Conservation (phyloP, 2,113 vertebrate species). For the Cariama cristata region DNA sequence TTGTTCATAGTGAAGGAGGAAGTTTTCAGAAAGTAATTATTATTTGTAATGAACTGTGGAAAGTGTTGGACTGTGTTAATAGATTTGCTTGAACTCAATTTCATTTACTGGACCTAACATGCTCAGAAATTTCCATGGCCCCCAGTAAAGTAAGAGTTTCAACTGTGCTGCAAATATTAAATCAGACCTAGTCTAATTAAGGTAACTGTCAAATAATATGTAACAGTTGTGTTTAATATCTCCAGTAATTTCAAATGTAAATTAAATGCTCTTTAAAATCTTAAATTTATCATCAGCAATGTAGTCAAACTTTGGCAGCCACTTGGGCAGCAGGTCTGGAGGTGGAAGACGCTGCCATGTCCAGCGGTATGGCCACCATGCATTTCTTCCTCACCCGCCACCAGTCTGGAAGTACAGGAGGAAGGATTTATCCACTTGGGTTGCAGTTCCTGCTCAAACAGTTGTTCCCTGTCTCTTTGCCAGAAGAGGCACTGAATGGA, state of each 20-base stretch:
- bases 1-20: neutral
- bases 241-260: neutral
- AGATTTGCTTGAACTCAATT: conserved; percentile 49
- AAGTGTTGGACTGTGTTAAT: conserved; percentile 2
- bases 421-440: neutral
- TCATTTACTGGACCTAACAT: neutral
- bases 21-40: conserved; percentile 29
- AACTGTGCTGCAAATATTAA: neutral
- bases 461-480: neutral
- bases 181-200: neutral
- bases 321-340: neutral
- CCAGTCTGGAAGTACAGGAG: neutral
- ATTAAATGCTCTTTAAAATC: neutral
- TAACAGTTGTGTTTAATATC: conserved; percentile 3
- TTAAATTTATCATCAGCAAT: neutral
- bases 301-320: neutral
- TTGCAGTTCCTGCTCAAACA: neutral
- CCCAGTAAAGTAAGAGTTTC: neutral
- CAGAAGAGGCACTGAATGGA: neutral
- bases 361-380: neutral
- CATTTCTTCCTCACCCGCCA: neutral
- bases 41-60: conserved; percentile 37
- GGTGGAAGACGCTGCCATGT: fast-evolving
- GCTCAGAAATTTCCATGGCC: neutral
- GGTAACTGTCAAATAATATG: neutral